Evolutionary conservation across 2,888 invertebrate species (phyloP).

Genomic region (Ptilodon capucinus): DNA sequence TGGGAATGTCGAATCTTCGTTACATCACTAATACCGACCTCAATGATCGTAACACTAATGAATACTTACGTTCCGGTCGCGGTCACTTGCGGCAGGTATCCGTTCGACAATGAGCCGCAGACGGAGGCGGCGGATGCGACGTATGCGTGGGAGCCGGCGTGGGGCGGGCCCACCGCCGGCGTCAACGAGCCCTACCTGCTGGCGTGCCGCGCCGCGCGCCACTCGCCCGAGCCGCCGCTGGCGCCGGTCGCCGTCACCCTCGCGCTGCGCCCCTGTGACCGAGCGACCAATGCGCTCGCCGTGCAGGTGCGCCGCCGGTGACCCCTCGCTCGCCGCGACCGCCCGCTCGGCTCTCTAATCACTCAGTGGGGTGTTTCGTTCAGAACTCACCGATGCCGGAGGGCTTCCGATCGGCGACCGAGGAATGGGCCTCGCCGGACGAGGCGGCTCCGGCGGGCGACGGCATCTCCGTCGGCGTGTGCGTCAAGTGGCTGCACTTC

Average conservation of each 20-base stretch:
- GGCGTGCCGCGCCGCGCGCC: conserved; percentile 7
- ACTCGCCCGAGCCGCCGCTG: conserved; percentile 1
- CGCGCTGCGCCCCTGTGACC: conserved; percentile 7
- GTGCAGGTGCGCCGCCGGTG: conserved; percentile 11
- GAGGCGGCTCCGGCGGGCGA: not conserved
- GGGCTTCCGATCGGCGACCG: not conserved
- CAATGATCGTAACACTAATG: too few relatives aligned
- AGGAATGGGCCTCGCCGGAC: not conserved
- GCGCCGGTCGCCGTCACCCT: conserved; percentile 12
- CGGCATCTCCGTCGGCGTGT: conserved; percentile 8
- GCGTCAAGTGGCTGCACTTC: conserved; percentile 17
- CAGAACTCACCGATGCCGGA: conserved; percentile 1
- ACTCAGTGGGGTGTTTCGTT: too few relatives aligned
- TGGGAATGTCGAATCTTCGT: too few relatives aligned
- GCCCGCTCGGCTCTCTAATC: too few relatives aligned
- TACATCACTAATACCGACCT: too few relatives aligned
- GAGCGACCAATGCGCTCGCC: conserved; percentile 9
- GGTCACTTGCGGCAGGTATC: conserved; percentile 4
- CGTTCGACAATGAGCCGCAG: conserved; percentile 9
- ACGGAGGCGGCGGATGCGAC: conserved; percentile 2
- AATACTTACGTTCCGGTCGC: too few relatives aligned
- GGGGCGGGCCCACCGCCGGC: conserved; percentile 12
- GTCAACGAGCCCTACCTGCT: conserved; percentile 21
- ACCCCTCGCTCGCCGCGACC: too few relatives aligned
- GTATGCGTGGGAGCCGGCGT: conserved; percentile 12